These are phyloP conservation scores for Andrena flavipes DNA, from an alignment of 2,888 invertebrate species.

Conservation along the genomic window DNA sequence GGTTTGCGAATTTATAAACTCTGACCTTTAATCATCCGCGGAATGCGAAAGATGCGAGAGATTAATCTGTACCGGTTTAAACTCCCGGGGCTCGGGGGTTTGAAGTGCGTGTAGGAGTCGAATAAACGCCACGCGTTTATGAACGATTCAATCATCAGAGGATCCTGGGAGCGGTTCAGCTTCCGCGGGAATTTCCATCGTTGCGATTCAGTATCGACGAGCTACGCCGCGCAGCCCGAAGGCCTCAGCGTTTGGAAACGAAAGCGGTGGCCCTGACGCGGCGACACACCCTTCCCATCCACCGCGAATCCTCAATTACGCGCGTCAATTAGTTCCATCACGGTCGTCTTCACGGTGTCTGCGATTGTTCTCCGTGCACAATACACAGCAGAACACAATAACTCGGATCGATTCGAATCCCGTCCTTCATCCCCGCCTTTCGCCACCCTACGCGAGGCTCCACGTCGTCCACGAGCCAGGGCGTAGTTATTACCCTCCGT, in stretches of 20 bases:
- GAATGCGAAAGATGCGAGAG: too few species aligned
- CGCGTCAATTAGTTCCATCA: conserved; percentile 64
- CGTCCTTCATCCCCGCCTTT: conserved; percentile 49
- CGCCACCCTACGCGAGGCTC: background rate
- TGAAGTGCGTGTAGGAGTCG: too few species aligned
- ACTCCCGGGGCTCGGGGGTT: too few species aligned
- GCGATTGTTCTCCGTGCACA: conserved; percentile 60
- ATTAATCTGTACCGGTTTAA: too few species aligned
- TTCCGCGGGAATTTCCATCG: background rate
- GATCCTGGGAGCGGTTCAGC: too few species aligned
- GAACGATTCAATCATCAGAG: too few species aligned
- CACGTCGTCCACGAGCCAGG: conserved; percentile 21
- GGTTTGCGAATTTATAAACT: too few species aligned
- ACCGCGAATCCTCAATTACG: conserved; percentile 51
- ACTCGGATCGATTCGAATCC: conserved; percentile 64
- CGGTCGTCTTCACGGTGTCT: conserved; percentile 60
- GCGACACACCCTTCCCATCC: background rate
- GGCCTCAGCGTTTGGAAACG: conserved; percentile 7
- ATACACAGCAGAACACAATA: conserved; percentile 63
- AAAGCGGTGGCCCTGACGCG: conserved; percentile 2
- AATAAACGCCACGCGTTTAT: too few species aligned
- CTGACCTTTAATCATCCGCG: too few species aligned
- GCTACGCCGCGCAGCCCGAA: background rate
- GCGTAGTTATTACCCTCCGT: conserved; percentile 46
- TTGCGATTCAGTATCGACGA: background rate